These are phyloP conservation scores for Pollicipes pollicipes DNA, from an alignment of 1,140 invertebrate species.

Conservation along the genomic window DNA sequence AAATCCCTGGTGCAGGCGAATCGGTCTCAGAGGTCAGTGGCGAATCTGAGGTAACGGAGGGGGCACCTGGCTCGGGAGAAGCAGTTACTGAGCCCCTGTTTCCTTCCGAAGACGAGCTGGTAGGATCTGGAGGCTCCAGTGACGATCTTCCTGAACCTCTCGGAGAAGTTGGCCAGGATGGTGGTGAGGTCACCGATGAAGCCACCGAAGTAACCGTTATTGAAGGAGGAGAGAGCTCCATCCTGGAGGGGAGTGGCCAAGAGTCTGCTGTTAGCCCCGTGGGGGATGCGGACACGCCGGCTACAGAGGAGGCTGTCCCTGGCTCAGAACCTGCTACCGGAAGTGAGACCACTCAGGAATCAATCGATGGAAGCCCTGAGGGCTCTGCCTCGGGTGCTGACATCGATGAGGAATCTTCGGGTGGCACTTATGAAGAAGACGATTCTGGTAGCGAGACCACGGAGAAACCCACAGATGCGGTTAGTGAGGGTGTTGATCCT, in stretches of 20 bases:
- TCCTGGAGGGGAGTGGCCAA: neutral
- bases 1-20: too few relatives aligned
- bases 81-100: neutral
- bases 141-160: neutral
- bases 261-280: too few relatives aligned
- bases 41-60: neutral
- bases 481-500: too few relatives aligned
- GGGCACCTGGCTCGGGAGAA: too few relatives aligned
- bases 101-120: neutral
- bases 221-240: neutral
- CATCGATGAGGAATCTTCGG: too few relatives aligned
- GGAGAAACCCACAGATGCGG: too few relatives aligned
- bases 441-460: too few relatives aligned
- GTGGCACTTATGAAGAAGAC: too few relatives aligned
- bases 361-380: too few relatives aligned
- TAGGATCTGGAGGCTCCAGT: neutral
- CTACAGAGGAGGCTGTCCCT: neutral
- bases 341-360: too few relatives aligned
- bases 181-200: neutral
- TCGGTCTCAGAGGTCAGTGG: too few relatives aligned
- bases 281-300: neutral
- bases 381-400: too few relatives aligned
- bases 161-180: neutral
- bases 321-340: neutral
- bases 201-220: neutral